Evolutionary conservation across 2,888 invertebrate species (phyloP).

Genomic region (Odontocerum albicorne): DNA sequence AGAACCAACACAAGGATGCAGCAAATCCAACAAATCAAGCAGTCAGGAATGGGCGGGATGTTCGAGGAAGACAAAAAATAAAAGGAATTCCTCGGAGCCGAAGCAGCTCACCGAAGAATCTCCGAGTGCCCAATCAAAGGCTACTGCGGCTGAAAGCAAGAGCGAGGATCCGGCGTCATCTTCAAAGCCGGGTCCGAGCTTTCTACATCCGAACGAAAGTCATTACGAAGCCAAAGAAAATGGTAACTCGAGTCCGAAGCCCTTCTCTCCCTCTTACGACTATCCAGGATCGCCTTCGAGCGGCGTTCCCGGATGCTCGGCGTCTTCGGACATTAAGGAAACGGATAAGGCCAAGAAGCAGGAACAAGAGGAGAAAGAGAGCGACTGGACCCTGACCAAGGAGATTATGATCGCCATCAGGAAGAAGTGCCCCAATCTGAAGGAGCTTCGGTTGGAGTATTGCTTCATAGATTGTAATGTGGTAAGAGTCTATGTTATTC

Average conservation of each 20-base stretch:
- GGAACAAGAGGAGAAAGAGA: slow-evolving; percentile 38
- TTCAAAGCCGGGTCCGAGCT: neutral
- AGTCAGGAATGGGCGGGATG: too few species aligned
- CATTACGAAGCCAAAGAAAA: slow-evolving; percentile 26
- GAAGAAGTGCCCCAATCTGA: slow-evolving; percentile 46
- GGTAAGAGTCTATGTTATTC: too few species aligned
- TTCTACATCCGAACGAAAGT: neutral
- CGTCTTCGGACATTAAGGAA: neutral
- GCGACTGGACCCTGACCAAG: slow-evolving; percentile 42
- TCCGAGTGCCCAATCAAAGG: too few species aligned
- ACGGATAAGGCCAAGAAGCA: neutral
- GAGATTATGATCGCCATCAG: slow-evolving; percentile 44
- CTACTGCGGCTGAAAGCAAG: too few species aligned
- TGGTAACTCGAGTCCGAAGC: slow-evolving; percentile 34
- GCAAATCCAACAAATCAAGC: too few species aligned
- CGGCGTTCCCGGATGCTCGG: neutral
- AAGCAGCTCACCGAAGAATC: too few species aligned
- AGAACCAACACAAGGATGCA: too few species aligned
- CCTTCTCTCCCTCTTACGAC: slow-evolving; percentile 22
- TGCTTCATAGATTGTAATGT: slow-evolving; percentile 54
- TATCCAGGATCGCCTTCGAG: neutral
- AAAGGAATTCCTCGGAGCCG: too few species aligned
- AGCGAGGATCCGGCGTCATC: neutral
- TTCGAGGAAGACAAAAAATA: too few species aligned
- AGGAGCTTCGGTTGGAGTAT: slow-evolving; percentile 52